Evolutionary conservation across 2,113 vertebrate species (phyloP).

Genomic region (Oplegnathus fasciatus): DNA sequence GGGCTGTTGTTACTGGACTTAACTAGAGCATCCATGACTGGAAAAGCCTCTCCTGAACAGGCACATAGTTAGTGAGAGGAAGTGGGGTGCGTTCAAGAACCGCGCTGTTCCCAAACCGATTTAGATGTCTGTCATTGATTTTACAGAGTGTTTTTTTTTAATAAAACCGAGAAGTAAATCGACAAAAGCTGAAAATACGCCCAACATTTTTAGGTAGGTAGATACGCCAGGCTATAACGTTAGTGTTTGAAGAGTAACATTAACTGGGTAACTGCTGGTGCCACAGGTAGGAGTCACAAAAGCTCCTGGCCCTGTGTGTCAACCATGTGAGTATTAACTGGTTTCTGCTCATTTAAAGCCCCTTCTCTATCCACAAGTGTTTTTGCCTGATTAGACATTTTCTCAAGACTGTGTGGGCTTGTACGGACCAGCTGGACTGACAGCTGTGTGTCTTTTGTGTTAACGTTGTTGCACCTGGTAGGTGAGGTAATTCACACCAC

Average conservation of each 20-base stretch:
- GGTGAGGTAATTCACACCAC: too few relatives aligned
- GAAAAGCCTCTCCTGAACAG: not conserved
- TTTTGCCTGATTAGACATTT: not conserved
- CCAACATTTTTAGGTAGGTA: not conserved
- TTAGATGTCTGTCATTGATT: too few relatives aligned
- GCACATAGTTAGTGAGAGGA: not conserved
- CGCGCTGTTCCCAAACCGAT: not conserved
- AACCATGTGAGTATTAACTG: too few relatives aligned
- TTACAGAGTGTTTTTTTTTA: not conserved
- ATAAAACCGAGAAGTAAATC: too few relatives aligned
- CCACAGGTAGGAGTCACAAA: too few relatives aligned
- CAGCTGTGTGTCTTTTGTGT: not conserved
- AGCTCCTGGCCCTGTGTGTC: too few relatives aligned
- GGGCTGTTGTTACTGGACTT: not conserved
- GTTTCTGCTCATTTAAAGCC: not conserved
- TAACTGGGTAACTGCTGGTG: too few relatives aligned
- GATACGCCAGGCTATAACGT: not conserved
- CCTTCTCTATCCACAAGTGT: too few relatives aligned
- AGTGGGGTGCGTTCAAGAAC: constrained; percentile 58
- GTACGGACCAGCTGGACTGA: not conserved
- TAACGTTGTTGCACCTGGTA: not conserved
- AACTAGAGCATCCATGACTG: not conserved
- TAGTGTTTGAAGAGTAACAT: not conserved
- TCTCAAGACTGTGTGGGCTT: not conserved
- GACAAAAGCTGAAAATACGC: not conserved